Evolutionary conservation across 2,888 invertebrate species (phyloP), one percentile per base, ranked within the genome.

Genomic region (Drosophila meridiana): DNA sequence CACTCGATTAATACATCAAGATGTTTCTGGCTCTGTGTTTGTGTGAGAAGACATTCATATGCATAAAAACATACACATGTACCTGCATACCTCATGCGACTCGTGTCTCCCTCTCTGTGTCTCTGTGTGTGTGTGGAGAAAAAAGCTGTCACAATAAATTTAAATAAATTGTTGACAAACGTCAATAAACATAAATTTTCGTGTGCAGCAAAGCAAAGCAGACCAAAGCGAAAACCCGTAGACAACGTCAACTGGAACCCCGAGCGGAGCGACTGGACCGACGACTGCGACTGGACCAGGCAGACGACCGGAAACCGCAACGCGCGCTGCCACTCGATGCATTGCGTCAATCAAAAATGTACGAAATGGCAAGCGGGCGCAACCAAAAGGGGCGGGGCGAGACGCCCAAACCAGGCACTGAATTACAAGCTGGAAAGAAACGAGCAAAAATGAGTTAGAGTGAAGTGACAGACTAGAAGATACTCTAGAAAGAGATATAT

Each of bases 91-190:
- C 66, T 53, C 36, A 47, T 45, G 45, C 45, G 26, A 57, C 20
- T 26, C 20, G 28, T 65, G n/a, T 30, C 50, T 42, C 42, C n/a
- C 42, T 42, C 8, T 42, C 2, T 20, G 20, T 1, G 1, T 40
- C 8, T 42, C 8, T 30, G 55, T 40, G 40, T 42, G 56, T 34
- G 26, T 43, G 57, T 32, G 45, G 56, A 38, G 45, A 56, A 40
- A 64, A 65, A 69, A 70, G 89, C 89, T 90, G 87, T 89, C 87
- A 90, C 88, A 87, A 90, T 88, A 88, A 88, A 90, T 88, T 88
- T 90, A 90, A 90, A 88, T 88, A 88, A 88, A 87, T 89, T 89
- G 87, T 90, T 88, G 87, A 90, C 87, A 88, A 84, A 89, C 88
- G 89, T 82, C 87, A 89, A 90, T 88, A 87, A 90, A 87, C 89